Percentiles rank a stretch among this genome's conserved stretches.
These are phyloP conservation scores for Phytoseiulus persimilis DNA, from an alignment of 2,888 invertebrate species.

Conservation along the genomic window DNA sequence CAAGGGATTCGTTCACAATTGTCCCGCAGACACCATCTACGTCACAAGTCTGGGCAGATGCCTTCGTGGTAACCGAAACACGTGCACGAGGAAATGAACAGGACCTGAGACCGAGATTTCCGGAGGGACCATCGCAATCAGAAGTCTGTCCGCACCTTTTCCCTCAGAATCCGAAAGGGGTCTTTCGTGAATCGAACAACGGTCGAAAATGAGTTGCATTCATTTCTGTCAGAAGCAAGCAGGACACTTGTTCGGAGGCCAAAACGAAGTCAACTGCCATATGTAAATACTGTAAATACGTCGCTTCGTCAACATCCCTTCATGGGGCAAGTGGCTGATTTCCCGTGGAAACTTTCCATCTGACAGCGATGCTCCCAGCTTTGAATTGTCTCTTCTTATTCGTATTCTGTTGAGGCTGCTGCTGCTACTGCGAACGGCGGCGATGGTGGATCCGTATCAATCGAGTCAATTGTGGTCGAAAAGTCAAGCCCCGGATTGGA, in stretches of 20 bases:
- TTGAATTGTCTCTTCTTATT: neutral
- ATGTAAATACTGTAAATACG: conserved; percentile 37
- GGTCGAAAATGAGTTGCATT: neutral
- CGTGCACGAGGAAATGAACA: conserved; percentile 41
- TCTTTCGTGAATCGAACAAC: neutral
- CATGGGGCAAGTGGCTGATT: neutral
- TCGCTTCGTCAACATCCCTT: neutral
- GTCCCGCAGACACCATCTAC: conserved; percentile 46
- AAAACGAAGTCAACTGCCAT: conserved; percentile 21
- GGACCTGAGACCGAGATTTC: neutral
- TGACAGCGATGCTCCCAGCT: neutral
- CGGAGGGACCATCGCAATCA: neutral
- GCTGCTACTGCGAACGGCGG: neutral
- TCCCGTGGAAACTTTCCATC: neutral
- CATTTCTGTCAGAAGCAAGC: neutral
- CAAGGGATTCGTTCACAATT: conserved; percentile 45
- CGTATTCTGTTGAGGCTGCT: too few relatives aligned
- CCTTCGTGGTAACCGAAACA: conserved; percentile 45
- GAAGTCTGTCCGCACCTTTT: neutral
- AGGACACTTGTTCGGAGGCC: neutral
- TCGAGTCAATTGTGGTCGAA: neutral
- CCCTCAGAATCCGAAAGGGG: too few relatives aligned
- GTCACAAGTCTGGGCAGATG: conserved; percentile 46
- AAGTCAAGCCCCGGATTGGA: neutral
- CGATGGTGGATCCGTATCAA: neutral